Conservation (phyloP, 2,797 vertebrate genomes). For the Erethizon dorsatum region DNA sequence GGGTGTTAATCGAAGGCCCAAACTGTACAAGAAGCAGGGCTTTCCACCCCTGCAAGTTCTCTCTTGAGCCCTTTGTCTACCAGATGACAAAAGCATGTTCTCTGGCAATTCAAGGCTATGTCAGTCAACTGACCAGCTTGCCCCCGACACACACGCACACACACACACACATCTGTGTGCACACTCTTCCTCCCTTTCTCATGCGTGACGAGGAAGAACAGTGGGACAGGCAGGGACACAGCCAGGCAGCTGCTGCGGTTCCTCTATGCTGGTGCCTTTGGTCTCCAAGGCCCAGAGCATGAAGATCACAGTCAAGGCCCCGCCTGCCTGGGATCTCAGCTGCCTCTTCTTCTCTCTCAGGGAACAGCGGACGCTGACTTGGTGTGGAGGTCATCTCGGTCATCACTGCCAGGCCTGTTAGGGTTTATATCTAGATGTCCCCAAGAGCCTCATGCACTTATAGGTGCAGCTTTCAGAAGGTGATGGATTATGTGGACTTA, state of each 20-base stretch:
- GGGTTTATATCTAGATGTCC: no score
- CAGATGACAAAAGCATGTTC: background rate
- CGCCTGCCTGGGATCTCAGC: background rate
- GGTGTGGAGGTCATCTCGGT: background rate
- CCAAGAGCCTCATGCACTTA: background rate
- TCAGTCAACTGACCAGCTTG: background rate
- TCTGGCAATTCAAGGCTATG: background rate
- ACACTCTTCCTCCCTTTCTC: background rate
- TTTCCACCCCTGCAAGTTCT: background rate
- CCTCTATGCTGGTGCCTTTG: background rate
- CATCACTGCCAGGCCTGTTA: background rate
- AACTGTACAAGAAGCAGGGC: background rate
- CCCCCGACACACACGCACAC: background rate
- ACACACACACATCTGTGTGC: background rate
- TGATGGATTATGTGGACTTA: background rate
- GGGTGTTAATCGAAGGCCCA: background rate
- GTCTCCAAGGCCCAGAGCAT: background rate
- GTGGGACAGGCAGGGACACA: rapidly evolving
- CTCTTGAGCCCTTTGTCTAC: background rate
- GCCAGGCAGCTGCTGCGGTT: background rate
- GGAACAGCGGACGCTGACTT: background rate
- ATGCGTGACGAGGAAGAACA: background rate
- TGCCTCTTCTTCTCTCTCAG: background rate
- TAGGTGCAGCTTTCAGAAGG: background rate
- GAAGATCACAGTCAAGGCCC: background rate